Percentiles rank a stretch among this genome's conserved stretches.
Conservation (phyloP, 2,113 vertebrate genomes). For the Syngnathus typhle region DNA sequence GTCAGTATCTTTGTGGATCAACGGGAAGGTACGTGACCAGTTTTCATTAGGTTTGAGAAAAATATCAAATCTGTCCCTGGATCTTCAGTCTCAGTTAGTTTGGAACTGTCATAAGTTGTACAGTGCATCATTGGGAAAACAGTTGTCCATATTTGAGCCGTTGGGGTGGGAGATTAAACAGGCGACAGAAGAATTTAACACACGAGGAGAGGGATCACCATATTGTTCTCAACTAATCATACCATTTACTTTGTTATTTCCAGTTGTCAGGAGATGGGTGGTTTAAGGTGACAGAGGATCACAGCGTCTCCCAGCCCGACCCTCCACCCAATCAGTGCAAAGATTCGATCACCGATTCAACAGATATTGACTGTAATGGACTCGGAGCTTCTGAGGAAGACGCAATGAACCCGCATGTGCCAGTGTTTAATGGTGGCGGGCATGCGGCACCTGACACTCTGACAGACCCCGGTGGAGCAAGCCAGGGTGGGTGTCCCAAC, state of each 20-base stretch:
- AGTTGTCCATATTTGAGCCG: background rate
- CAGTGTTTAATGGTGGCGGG: slow-evolving; percentile 9
- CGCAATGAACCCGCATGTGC: slow-evolving; percentile 11
- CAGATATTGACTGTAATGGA: slow-evolving; percentile 15
- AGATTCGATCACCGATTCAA: slow-evolving; percentile 17
- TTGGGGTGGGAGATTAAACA: background rate
- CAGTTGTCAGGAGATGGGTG: slow-evolving; percentile 41
- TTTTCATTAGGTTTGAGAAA: background rate
- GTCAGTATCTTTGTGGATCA: slow-evolving; percentile 19
- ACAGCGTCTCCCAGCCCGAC: slow-evolving; percentile 10
- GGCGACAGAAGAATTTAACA: background rate
- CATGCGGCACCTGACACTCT: slow-evolving; percentile 23
- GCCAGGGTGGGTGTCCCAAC: slow-evolving; percentile 23
- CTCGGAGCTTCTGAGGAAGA: slow-evolving; percentile 1
- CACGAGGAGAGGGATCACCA: background rate
- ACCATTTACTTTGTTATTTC: background rate
- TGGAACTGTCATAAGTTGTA: background rate
- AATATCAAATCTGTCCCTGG: background rate
- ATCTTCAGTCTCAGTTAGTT: background rate
- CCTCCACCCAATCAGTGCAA: slow-evolving; percentile 15
- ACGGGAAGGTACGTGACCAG: slow-evolving; percentile 61
- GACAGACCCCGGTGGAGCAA: slow-evolving; percentile 22
- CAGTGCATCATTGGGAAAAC: background rate
- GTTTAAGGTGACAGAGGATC: slow-evolving; percentile 49
- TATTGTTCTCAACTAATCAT: background rate